These are phyloP conservation scores for Corythaixoides concolor DNA, from an alignment of 2,113 vertebrate species.

Conservation along the genomic window DNA sequence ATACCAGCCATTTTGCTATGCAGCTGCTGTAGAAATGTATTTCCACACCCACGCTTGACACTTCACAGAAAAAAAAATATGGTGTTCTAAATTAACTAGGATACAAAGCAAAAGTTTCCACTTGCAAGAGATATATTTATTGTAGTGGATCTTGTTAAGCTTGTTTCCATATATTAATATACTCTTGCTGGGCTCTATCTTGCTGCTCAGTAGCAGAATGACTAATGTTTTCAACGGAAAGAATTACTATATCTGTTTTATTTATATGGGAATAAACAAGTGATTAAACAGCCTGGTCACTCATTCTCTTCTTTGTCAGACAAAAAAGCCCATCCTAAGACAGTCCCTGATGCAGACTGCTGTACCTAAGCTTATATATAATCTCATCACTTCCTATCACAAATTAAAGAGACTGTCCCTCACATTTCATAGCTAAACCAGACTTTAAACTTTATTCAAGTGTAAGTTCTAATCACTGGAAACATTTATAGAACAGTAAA, in stretches of 20 bases:
- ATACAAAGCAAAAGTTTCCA: background rate
- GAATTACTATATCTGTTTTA: background rate
- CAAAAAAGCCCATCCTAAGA: background rate
- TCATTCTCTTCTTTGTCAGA: background rate
- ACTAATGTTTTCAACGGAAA: background rate
- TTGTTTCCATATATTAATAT: background rate
- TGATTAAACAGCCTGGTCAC: background rate
- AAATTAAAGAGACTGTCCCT: background rate
- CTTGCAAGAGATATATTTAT: background rate
- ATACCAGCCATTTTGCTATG: background rate
- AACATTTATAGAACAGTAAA: background rate
- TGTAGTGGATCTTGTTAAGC: background rate
- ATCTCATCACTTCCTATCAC: background rate
- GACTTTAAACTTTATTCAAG: background rate
- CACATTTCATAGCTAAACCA: background rate
- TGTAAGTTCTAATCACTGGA: background rate
- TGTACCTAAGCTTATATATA: background rate
- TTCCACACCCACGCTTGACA: background rate
- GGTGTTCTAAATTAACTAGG: background rate
- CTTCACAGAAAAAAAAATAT: background rate
- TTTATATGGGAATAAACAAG: background rate
- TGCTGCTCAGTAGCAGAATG: background rate
- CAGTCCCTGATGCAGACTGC: background rate
- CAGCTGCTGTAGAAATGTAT: background rate
- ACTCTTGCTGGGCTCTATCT: background rate